Conservation (phyloP, 1,140 invertebrate species). For the Polyergus mexicanus region DNA sequence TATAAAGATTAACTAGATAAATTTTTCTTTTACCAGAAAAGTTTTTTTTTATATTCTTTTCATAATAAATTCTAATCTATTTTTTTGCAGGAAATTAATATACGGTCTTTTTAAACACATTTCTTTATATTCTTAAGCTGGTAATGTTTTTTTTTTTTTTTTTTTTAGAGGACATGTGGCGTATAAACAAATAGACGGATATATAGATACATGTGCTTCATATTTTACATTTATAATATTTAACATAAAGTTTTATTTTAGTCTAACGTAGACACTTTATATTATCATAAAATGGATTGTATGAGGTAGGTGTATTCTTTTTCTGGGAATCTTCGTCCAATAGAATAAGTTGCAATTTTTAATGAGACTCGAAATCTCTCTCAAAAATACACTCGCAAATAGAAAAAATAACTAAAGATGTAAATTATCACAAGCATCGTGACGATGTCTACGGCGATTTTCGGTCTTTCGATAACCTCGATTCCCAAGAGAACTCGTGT, state of each 20-base stretch:
- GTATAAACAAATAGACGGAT: not conserved
- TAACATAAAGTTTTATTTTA: not conserved
- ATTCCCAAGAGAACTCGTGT: conserved; percentile 39
- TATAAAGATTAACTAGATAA: not conserved
- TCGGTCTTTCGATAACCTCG: conserved; percentile 46
- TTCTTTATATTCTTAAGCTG: not conserved
- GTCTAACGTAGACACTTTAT: no score
- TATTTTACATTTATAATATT: not conserved
- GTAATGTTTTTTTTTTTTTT: no score
- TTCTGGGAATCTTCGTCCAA: no score
- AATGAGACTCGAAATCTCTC: not conserved
- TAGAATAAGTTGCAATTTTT: not conserved
- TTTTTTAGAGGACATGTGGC: no score
- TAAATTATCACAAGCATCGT: not conserved
- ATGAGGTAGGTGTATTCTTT: no score
- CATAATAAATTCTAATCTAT: no score
- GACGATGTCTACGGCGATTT: not conserved
- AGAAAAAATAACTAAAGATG: not conserved
- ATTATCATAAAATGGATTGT: no score
- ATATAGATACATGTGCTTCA: not conserved
- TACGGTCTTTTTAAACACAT: no score
- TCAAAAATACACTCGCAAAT: not conserved
- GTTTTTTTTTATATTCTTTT: no score
- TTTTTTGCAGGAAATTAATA: no score
- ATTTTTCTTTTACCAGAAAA: not conserved